phyloP scores from a whole-genome alignment of 2,113 vertebrate species.

The Silurus glanis region DNA sequence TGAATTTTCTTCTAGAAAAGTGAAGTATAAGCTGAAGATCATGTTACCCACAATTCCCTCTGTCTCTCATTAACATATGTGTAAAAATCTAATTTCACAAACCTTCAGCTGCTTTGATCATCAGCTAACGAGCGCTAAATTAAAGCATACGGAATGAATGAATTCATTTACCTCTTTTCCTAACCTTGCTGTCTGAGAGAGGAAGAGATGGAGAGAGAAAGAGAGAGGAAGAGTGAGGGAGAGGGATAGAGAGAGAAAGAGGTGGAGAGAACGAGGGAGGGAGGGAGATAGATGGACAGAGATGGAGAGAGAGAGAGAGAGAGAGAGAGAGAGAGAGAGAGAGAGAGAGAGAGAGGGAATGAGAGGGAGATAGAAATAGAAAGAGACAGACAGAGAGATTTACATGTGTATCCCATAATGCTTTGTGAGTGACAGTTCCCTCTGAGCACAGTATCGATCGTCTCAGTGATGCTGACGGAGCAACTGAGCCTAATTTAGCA shows the following conservation, averaged over 20 bases:
- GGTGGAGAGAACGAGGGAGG: not conserved
- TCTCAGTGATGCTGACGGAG: slow-evolving; percentile 19
- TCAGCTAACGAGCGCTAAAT: slow-evolving; percentile 23
- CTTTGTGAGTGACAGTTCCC: slow-evolving; percentile 21
- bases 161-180: not conserved
- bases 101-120: slow-evolving; percentile 11
- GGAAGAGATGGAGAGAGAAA: not conserved
- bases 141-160: not conserved
- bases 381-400: not conserved
- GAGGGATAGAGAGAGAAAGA: not conserved
- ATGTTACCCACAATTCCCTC: not conserved
- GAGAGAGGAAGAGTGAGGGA: not conserved
- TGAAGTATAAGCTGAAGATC: not conserved
- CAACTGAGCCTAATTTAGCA: slow-evolving; percentile 40
- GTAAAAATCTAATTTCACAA: slow-evolving; percentile 10
- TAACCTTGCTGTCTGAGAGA: not conserved
- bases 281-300: not conserved
- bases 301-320: not conserved
- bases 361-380: not conserved
- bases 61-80: not conserved
- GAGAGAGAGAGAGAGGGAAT: not conserved
- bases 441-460: slow-evolving; percentile 33
- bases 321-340: not conserved
- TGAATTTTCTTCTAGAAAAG: too few relatives aligned
- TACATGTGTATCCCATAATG: not conserved